These are phyloP conservation scores for Egretta garzetta DNA, from an alignment of 2,113 vertebrate genomes.

Conservation along the genomic window DNA sequence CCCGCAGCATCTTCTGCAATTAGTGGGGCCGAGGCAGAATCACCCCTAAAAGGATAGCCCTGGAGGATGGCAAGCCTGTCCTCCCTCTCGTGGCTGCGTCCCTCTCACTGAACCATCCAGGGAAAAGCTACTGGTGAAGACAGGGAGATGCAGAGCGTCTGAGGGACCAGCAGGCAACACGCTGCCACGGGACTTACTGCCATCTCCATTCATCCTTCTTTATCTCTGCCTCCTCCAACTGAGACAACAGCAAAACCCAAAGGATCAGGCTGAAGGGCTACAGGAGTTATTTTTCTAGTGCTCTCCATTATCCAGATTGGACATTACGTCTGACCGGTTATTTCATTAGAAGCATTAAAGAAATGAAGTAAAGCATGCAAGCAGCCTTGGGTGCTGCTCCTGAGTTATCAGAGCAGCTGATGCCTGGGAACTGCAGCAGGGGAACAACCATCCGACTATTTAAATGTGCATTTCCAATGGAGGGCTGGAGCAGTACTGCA, in stretches of 20 bases:
- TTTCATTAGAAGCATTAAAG: not conserved
- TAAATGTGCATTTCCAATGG: rapidly evolving
- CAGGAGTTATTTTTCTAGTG: not conserved
- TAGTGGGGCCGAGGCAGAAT: not conserved
- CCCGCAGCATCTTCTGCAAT: not conserved
- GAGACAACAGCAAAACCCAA: not conserved
- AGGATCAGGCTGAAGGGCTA: not conserved
- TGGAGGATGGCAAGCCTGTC: not conserved
- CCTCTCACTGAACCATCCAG: not conserved
- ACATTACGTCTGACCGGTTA: not conserved
- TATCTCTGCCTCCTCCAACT: not conserved
- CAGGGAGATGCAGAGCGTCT: rapidly evolving
- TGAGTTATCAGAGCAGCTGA: not conserved
- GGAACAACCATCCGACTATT: not conserved
- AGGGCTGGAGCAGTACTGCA: not conserved
- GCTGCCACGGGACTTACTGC: rapidly evolving
- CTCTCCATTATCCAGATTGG: not conserved
- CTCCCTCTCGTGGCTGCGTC: rapidly evolving
- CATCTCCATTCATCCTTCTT: not conserved
- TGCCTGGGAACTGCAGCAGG: not conserved
- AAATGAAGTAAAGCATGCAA: rapidly evolving
- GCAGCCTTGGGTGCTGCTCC: not conserved
- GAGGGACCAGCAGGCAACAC: not conserved
- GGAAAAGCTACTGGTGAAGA: not conserved
- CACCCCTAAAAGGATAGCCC: rapidly evolving